phyloP scores from a whole-genome alignment of 2,113 vertebrate genomes.

The Zingel zingel region DNA sequence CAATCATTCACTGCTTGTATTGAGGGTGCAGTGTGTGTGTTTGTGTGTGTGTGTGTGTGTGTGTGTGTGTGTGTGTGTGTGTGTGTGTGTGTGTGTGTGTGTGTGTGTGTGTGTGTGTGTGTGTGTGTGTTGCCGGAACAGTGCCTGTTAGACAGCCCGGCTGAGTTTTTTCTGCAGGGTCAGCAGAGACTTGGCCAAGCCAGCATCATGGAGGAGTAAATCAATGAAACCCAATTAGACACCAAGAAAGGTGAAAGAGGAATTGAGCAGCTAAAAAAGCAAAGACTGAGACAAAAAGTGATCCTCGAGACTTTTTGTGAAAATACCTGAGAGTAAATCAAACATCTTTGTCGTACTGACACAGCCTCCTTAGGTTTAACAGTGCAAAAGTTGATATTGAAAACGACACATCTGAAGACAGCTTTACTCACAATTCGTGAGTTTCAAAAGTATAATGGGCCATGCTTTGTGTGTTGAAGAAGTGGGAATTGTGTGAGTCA shows the following conservation, averaged over 20 bases:
- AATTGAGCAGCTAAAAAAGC: slow-evolving; percentile 57
- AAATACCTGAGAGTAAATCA: slow-evolving; percentile 38
- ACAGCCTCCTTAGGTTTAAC: background rate
- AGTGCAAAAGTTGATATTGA: background rate
- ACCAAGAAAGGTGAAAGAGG: slow-evolving; percentile 72
- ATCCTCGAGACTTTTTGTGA: slow-evolving; percentile 28
- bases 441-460: slow-evolving; percentile 19
- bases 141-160: slow-evolving; percentile 70
- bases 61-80: slow-evolving; percentile 20
- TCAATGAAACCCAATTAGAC: slow-evolving; percentile 85
- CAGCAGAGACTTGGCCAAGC: slow-evolving; percentile 80
- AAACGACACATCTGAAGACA: slow-evolving; percentile 7
- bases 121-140: slow-evolving; percentile 47
- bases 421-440: background rate
- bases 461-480: slow-evolving; percentile 4
- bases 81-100: slow-evolving; percentile 37
- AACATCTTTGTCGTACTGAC: background rate
- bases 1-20: slow-evolving; percentile 77
- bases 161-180: slow-evolving; percentile 82
- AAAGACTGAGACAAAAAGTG: slow-evolving; percentile 35
- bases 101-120: slow-evolving; percentile 45
- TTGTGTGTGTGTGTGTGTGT: slow-evolving; percentile 47
- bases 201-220: slow-evolving; percentile 77
- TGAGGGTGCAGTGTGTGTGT: slow-evolving; percentile 47
- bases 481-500: slow-evolving; percentile 35